These are phyloP conservation scores for Drosophila obscura DNA, from an alignment of 1,140 invertebrate species.

Conservation along the genomic window DNA sequence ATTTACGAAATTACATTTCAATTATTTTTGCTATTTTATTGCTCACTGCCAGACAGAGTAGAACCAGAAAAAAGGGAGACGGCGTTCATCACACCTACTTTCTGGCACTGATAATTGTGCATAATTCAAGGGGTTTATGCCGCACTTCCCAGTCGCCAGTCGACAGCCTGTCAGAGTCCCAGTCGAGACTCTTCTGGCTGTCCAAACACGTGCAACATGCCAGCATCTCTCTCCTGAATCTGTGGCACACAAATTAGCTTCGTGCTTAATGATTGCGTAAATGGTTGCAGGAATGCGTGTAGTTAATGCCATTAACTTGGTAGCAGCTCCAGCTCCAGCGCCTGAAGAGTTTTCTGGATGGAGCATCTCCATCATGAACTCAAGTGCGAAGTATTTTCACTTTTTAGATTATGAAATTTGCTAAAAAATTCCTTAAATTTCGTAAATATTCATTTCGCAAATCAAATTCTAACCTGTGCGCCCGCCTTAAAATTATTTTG, in stretches of 20 bases:
- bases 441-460: neutral
- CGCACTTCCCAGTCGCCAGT: conserved; percentile 24
- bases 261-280: conserved; percentile 81
- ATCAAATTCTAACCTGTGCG: conserved; percentile 3
- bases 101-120: conserved; percentile 73
- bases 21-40: conserved; percentile 78
- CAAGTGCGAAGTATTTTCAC: conserved; percentile 23
- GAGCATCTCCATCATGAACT: too few relatives aligned
- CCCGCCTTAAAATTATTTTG: conserved; percentile 38
- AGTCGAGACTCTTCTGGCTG: conserved; percentile 37
- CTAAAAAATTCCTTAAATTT: neutral
- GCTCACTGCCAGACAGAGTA: conserved; percentile 34
- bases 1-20: conserved; percentile 76
- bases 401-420: conserved; percentile 5
- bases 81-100: conserved; percentile 78
- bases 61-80: conserved; percentile 17
- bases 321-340: conserved; percentile 4
- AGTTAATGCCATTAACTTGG: conserved; percentile 69
- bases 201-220: conserved; percentile 66
- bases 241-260: conserved; percentile 77
- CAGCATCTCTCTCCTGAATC: conserved; percentile 49
- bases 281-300: conserved; percentile 77
- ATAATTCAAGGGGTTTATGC: conserved; percentile 81
- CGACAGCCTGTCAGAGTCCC: conserved; percentile 50
- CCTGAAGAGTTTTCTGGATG: neutral